Base-by-base conservation (phyloP, 2,113 vertebrate species). In the Heterochromis multidens region DNA sequence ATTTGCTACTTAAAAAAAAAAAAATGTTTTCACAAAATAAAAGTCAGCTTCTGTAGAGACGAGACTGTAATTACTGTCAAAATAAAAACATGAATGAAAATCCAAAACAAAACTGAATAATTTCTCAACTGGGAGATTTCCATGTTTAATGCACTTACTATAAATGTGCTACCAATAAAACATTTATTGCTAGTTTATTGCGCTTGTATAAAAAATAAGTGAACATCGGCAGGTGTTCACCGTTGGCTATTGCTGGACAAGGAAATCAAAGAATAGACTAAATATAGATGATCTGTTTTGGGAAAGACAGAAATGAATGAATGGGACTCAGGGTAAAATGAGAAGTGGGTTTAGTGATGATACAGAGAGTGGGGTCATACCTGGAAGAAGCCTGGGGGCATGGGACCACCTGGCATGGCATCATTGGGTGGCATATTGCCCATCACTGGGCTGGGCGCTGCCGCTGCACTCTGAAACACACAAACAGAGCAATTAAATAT, bases 401-500 rank as follows among this genome's bases (percentile, higher is more conserved):
- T 94, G 79, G 97, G 96, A 60, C 96, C 97, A 12, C 96, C 96
- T 37, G 97, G 94, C 93, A 98, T 96, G 57, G 95, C 94, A 1
- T 99, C 98, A 1, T 91, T 96, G 27, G 98, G 97, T 74, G 97
- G 95, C 96, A 99, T 96, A 95, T 94, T 96, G 16, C 97, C 97
- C 97, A 98, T 97, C 84, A 98, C 97, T 0, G 97, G 97, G 89
- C 97, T 98, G 72, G 97, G 97, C 2, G 97, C 97, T 0, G 97
- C 97, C 0, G 97, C 97, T 1, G 97, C 93, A 2, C 97, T 97
- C 97, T 97, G 96, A 13, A 88, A 94, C 40, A 91, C 63, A 89
- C 19, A 83, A 49, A 77, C 2, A 13, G 7, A 25, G 10, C 27
- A 43, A 78, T 82, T 87, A 78, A 79, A 79, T 23, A 3, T 60